Evolutionary conservation across 1,140 invertebrate species (phyloP), one percentile per base, ranked within the genome.

Genomic region (Heliconius himera): DNA sequence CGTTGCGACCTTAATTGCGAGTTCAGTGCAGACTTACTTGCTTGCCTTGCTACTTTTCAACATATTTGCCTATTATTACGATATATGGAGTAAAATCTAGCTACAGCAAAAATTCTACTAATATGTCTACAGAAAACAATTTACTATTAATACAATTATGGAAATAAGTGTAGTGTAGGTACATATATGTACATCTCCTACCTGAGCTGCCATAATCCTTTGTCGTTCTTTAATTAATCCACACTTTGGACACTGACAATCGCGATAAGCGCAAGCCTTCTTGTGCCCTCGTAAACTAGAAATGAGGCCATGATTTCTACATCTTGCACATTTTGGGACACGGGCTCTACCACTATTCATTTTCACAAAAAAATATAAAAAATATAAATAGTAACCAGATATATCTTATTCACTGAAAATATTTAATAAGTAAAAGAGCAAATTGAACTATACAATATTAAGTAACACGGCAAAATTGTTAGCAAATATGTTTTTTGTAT

Each of bases 181-280:
- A n/a, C 8, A n/a, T 60, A 11, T 22, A 3, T 22, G 8, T 22
- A 66, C 60, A 70, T 3, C 26, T 70, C 84, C 94, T 94, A 99
- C 98, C 96, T 99, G 98, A 22, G 98, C 98, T 1, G 99, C 99
- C 99, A 99, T 99, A 16, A 99, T 99, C n/a, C 98, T 93, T 90
- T 99, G 98, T 72, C 99, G 93, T 93, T 99, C 98, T 71, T 98
- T 98, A 76, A 99, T 99, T 6, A 99, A 95, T n/a, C 98, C 98
- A 91, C 98, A 99, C 89, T 99, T 99, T 33, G 97, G 96, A 89
- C 98, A 99, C 74, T 97, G 96, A 90, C 99, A 99, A 88, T 97
- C 96, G 81, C 97, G 96, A 87, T 98, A 99, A 66, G 96, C 96
- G 88, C 98, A 99, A 54, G 98, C 97, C 80, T 98, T 96, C 90